Percentiles rank a stretch among this genome's conserved stretches.
These are phyloP conservation scores for Cephus runcator DNA, from an alignment of 2,888 invertebrate species.

Conservation along the genomic window DNA sequence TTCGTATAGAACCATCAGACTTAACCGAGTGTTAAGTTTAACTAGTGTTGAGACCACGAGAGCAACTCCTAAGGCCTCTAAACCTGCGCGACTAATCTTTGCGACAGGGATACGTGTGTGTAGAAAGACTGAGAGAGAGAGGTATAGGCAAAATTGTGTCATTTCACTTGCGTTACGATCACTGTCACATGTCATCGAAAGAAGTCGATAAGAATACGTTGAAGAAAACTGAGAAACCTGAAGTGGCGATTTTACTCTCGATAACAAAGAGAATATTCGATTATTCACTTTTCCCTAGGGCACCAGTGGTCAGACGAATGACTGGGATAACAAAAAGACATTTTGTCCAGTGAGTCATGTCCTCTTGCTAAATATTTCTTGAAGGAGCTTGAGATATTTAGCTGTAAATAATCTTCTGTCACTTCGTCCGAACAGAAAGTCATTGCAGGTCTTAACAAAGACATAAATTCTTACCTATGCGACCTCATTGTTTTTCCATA, in stretches of 20 bases:
- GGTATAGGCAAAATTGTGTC: not conserved
- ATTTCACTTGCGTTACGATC: not conserved
- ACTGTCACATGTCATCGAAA: not conserved
- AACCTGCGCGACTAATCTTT: not conserved
- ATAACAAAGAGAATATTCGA: too few relatives aligned
- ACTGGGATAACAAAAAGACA: not conserved
- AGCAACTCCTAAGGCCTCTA: slow-evolving; percentile 10
- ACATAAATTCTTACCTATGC: not conserved
- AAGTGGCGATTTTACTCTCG: not conserved
- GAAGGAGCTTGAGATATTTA: not conserved
- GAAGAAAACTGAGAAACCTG: not conserved
- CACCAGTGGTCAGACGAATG: not conserved
- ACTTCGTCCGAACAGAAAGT: not conserved
- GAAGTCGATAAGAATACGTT: not conserved
- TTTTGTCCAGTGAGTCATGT: not conserved
- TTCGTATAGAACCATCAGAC: slow-evolving; percentile 33
- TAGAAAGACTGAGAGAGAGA: slow-evolving; percentile 14
- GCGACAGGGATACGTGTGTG: not conserved
- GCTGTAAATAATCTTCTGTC: too few relatives aligned
- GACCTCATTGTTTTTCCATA: not conserved
- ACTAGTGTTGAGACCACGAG: slow-evolving; percentile 38
- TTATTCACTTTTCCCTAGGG: not conserved
- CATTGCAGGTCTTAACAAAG: not conserved
- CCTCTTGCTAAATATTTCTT: not conserved
- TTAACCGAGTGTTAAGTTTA: slow-evolving; percentile 57